Percentiles rank a stretch among this genome's conserved stretches.
Conservation (phyloP, 2,797 vertebrate species). For the Paguma larvata region DNA sequence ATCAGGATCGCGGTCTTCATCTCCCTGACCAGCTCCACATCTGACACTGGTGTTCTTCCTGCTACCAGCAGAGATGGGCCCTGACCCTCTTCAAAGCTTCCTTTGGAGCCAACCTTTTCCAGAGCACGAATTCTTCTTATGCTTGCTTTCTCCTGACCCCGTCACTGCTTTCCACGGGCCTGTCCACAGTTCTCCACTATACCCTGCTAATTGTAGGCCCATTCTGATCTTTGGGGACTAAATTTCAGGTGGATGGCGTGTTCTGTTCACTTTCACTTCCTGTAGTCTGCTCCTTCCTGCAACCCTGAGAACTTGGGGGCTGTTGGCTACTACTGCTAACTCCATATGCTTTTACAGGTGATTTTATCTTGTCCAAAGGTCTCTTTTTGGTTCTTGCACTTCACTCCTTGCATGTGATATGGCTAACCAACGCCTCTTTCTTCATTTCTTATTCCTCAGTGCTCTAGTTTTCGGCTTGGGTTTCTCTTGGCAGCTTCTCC, state of each 20-base stretch:
- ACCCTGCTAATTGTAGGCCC: background rate
- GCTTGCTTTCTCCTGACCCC: background rate
- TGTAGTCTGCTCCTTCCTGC: background rate
- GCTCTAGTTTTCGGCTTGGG: background rate
- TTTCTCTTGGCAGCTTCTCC: background rate
- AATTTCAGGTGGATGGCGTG: background rate
- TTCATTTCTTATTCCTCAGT: background rate
- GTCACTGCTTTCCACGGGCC: background rate
- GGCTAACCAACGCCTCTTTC: background rate
- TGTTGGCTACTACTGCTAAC: background rate
- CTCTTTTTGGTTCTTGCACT: background rate
- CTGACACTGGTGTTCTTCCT: background rate
- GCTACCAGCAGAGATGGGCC: background rate
- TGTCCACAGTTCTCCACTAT: rapidly evolving
- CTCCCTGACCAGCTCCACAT: background rate
- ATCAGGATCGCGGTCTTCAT: background rate
- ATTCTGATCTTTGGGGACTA: background rate
- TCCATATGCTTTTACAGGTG: background rate
- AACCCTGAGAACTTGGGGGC: background rate
- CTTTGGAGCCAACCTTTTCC: background rate
- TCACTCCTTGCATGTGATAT: background rate
- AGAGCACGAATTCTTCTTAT: background rate
- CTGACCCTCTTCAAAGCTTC: background rate
- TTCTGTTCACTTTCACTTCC: background rate
- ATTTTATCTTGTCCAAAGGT: background rate